Conservation (phyloP, 2,113 vertebrate species). For the Protobothrops flavoviridis region DNA sequence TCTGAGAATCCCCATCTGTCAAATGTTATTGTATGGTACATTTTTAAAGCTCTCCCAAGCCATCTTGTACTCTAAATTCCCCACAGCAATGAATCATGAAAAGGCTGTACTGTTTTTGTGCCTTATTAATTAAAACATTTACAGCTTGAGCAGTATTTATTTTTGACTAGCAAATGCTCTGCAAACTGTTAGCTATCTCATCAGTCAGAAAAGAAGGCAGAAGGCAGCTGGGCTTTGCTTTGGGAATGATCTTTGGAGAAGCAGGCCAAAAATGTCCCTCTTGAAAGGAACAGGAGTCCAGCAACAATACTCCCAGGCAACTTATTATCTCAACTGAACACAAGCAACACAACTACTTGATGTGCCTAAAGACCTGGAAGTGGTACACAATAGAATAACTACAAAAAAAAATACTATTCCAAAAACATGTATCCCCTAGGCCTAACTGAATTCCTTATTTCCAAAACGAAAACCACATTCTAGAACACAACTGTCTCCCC, state of each 20-base stretch:
- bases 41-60: constrained; percentile 17
- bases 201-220: constrained; percentile 26
- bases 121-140: constrained; percentile 33
- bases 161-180: constrained; percentile 30
- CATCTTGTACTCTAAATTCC: constrained; percentile 32
- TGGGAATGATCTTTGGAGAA: neutral
- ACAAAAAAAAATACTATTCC: constrained; percentile 5
- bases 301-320: neutral
- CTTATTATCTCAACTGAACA: neutral
- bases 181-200: constrained; percentile 28
- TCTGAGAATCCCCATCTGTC: constrained; percentile 40
- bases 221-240: constrained; percentile 12
- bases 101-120: constrained; percentile 23
- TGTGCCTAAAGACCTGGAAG: neutral
- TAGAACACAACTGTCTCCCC: neutral
- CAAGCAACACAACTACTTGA: neutral
- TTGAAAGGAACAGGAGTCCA: neutral
- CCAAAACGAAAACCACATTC: neutral
- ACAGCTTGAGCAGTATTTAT: constrained; percentile 24
- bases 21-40: constrained; percentile 37
- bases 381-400: constrained; percentile 18
- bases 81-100: constrained; percentile 21
- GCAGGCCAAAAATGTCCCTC: neutral
- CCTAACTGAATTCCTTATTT: constrained; percentile 18
- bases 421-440: constrained; percentile 33